Evolutionary conservation across 2,113 vertebrate species (phyloP).

Genomic region (Lepus timidus): DNA sequence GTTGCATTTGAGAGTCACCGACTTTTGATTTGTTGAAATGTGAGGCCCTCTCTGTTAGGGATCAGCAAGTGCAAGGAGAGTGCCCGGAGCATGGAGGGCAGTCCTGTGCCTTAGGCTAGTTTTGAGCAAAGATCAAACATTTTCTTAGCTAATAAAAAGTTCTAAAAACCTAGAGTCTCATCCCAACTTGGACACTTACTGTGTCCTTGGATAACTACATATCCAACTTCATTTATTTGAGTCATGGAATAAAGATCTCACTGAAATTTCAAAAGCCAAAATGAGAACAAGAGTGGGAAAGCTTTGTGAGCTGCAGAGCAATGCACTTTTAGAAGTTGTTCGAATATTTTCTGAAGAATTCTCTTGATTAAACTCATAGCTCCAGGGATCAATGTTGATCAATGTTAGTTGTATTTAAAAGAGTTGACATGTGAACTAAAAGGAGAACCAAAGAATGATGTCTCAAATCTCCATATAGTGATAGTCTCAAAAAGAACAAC

Average conservation of each 20-base stretch:
- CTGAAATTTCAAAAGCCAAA: not conserved
- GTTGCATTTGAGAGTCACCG: constrained; percentile 32
- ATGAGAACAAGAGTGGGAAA: constrained; percentile 42
- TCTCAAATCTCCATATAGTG: not conserved
- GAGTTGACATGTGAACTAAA: constrained; percentile 5
- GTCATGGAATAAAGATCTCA: not conserved
- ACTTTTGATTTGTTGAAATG: constrained; percentile 46
- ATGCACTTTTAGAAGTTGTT: constrained; percentile 8
- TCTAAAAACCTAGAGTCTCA: not conserved
- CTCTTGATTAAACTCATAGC: constrained; percentile 31
- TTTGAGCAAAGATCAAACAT: constrained; percentile 9
- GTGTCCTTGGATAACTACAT: not conserved
- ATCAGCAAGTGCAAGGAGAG: not conserved
- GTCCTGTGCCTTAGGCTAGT: not conserved
- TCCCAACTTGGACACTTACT: not conserved
- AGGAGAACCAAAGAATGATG: not conserved
- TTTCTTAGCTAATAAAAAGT: not conserved
- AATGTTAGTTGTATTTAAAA: constrained; percentile 13
- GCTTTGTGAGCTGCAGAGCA: not conserved
- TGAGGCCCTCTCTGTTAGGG: constrained; percentile 9
- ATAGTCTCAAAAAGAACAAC: not conserved
- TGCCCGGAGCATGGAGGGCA: not conserved
- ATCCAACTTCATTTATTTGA: not conserved
- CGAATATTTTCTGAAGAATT: constrained; percentile 3
- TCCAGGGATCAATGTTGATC: not conserved